Conservation (phyloP, 2,888 invertebrate species). For the Subacronicta megacephala region DNA sequence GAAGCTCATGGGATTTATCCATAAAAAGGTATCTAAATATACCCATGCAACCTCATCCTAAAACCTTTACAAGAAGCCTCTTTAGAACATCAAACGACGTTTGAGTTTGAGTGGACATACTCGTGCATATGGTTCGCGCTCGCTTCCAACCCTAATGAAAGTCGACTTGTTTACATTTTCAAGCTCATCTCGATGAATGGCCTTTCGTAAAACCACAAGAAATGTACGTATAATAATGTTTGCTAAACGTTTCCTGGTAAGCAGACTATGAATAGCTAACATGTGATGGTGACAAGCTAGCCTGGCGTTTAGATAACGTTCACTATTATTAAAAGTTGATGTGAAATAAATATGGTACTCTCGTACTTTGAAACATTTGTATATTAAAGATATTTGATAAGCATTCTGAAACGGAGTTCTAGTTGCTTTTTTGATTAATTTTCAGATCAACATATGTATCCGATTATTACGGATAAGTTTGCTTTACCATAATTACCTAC, state of each 20-base stretch:
- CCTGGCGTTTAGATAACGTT: not conserved
- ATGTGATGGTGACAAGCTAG: not conserved
- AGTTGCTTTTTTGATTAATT: too few species aligned
- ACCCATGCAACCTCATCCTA: not conserved
- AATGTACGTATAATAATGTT: constrained; percentile 42
- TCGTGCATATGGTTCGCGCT: constrained; percentile 30
- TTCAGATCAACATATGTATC: too few species aligned
- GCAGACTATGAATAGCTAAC: not conserved
- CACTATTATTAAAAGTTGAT: too few species aligned
- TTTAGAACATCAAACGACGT: constrained; percentile 41
- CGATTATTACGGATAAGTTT: too few species aligned
- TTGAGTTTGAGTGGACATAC: constrained; percentile 45
- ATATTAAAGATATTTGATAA: too few species aligned
- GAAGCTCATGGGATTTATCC: too few species aligned
- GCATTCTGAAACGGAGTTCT: too few species aligned
- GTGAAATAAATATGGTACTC: too few species aligned
- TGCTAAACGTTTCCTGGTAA: constrained; percentile 32
- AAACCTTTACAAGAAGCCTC: not conserved
- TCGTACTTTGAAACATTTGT: too few species aligned
- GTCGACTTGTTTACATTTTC: constrained; percentile 51
- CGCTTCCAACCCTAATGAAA: constrained; percentile 40
- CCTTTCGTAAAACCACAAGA: constrained; percentile 27
- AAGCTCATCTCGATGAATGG: constrained; percentile 48
- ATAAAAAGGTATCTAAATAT: not conserved
- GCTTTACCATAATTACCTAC: too few species aligned